Conservation (phyloP, 2,888 invertebrate genomes). For the Isoperla grammatica region DNA sequence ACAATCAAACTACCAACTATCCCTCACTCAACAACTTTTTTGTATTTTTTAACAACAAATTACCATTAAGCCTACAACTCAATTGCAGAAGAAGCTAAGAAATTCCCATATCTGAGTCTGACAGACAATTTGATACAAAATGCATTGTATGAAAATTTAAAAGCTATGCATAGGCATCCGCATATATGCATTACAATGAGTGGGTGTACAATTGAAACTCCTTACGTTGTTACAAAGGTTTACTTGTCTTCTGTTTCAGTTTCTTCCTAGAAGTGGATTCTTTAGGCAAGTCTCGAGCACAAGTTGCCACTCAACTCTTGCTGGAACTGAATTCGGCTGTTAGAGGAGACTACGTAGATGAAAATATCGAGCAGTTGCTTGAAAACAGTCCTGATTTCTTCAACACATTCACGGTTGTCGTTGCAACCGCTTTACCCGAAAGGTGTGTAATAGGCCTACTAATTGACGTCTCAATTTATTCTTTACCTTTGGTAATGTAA, state of each 20-base stretch:
- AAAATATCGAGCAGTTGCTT: conserved; percentile 77
- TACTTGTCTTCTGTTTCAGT: conserved; percentile 47
- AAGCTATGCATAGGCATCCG: too few relatives aligned
- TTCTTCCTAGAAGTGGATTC: conserved; percentile 85
- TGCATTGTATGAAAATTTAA: too few relatives aligned
- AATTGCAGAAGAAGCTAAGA: too few relatives aligned
- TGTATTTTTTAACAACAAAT: too few relatives aligned
- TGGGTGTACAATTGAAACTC: conserved; percentile 1
- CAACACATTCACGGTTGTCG: conserved; percentile 78
- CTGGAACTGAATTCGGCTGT: conserved; percentile 91
- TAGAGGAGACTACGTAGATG: conserved; percentile 86
- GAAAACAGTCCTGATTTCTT: conserved; percentile 85
- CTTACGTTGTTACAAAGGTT: too few relatives aligned
- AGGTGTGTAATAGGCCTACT: conserved; percentile 41
- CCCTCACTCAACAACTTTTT: too few relatives aligned
- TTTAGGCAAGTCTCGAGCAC: conserved; percentile 77
- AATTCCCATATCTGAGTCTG: too few relatives aligned
- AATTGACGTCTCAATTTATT: too few relatives aligned
- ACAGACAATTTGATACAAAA: too few relatives aligned
- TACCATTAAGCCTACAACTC: too few relatives aligned
- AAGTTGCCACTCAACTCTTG: conserved; percentile 73
- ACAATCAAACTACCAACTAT: too few relatives aligned
- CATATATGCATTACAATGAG: background rate
- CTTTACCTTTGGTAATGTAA: background rate
- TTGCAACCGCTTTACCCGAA: conserved; percentile 72